Base-by-base conservation (phyloP, 2,113 vertebrate genomes). In the Ornithorhynchus anatinus region DNA sequence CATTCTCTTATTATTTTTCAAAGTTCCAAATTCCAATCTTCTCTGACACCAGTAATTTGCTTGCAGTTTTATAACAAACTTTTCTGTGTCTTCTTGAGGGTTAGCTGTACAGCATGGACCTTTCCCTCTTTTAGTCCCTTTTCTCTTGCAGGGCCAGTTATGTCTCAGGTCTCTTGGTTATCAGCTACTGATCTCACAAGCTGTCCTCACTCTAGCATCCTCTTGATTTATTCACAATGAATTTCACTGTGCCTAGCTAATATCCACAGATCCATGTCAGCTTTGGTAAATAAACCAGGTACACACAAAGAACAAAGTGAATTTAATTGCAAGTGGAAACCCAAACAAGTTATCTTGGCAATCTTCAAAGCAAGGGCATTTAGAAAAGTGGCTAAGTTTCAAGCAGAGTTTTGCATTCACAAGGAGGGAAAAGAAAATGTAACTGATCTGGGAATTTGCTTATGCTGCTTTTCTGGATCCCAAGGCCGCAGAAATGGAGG, bases 361-460 rank as follows among this genome's bases (percentile, higher is more conserved):
- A 54, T 36, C 48, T 56, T 40, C 40, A 56, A 74, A 69, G 42
- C 69, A 80, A 85, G 33, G 36, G 3, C 20, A 9, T 45, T 74
- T 77, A 29, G 40, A 36, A 56, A 60, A 7, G 23, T 10, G 27
- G 7, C 1, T 1, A 12, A 68, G 51, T 53, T 73, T 53, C n/a
- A n/a, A n/a, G 31, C 31, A 12, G 15, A 14, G 19, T 17, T 27
- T 29, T 29, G 11, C 31, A 17, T 50, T 50, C 31, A 6, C 47
- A 27, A 17, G 25, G 15, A 17, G 19, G 9, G 17, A 19, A 40
- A 33, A 57, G 39, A 16, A 75, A 27, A 11, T 13, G 10, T 17
- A 42, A 20, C 29, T 25, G 37, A 31, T 35, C 23, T 5, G 74
- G 15, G 47, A 37, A 27, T 42, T 60, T 31, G 31, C 40, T n/a